phyloP scores from a whole-genome alignment of 2,113 vertebrate genomes.

The Tylochromis polylepis region DNA sequence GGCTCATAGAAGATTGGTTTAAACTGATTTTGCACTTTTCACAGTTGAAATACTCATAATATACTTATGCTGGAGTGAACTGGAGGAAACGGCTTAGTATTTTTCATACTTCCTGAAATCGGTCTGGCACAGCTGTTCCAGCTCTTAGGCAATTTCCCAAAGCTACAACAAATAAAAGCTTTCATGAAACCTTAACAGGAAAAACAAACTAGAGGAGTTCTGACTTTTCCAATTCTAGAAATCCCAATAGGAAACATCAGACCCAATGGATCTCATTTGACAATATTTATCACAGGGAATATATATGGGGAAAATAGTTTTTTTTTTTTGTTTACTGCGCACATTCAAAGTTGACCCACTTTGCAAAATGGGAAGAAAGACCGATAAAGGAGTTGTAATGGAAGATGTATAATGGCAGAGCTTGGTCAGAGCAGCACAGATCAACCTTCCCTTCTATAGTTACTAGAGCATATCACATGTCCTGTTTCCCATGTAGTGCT shows the following conservation, averaged over 20 bases:
- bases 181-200: neutral
- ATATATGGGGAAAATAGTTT: neutral
- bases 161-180: neutral
- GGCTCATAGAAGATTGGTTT: neutral
- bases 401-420: neutral
- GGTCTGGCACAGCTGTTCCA: neutral
- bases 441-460: neutral
- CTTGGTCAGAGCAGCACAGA: neutral
- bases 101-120: neutral
- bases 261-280: neutral
- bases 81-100: neutral
- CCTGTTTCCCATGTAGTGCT: neutral
- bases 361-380: neutral
- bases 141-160: neutral
- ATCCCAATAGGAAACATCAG: neutral
- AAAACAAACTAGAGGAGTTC: neutral
- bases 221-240: neutral
- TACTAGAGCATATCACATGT: neutral
- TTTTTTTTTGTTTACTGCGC: neutral
- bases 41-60: neutral
- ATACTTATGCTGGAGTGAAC: neutral
- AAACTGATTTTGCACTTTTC: neutral
- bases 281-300: neutral
- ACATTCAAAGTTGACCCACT: constrained; percentile 9
- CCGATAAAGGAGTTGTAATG: neutral